These are phyloP conservation scores for Agonopterix heracliana DNA, from an alignment of 2,888 invertebrate species.

Conservation along the genomic window DNA sequence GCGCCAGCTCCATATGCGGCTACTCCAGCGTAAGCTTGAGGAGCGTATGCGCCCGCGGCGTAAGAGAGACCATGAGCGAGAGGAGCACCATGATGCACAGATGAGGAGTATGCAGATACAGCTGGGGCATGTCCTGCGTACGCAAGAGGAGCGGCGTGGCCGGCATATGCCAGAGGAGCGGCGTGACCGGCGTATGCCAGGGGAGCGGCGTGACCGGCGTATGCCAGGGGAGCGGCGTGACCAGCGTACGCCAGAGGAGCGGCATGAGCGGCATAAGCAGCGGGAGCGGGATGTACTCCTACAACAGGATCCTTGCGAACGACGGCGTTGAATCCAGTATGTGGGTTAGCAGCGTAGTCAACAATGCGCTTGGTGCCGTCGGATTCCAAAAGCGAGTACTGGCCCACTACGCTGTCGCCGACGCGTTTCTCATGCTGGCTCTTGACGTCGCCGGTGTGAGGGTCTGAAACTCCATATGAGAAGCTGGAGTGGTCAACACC, in stretches of 20 bases:
- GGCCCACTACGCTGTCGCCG: conserved; percentile 66
- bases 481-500: conserved; percentile 53
- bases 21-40: neutral
- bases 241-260: conserved; percentile 29
- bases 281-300: conserved; percentile 21
- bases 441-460: conserved; percentile 68
- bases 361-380: conserved; percentile 69
- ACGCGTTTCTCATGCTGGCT: conserved; percentile 64
- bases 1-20: conserved; percentile 18
- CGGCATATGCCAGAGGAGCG: conserved; percentile 20
- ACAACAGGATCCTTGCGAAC: conserved; percentile 51
- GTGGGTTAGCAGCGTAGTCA: conserved; percentile 63
- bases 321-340: conserved; percentile 69
- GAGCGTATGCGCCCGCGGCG: conserved; percentile 20
- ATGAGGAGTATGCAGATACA: conserved; percentile 24
- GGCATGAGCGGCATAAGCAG: conserved; percentile 33
- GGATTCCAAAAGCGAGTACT: conserved; percentile 65
- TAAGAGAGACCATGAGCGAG: conserved; percentile 11
- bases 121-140: conserved; percentile 15
- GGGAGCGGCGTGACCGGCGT: conserved; percentile 15
- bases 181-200: conserved; percentile 16
- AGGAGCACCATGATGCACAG: conserved; percentile 15
- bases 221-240: neutral
- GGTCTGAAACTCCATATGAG: conserved; percentile 70
- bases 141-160: conserved; percentile 14